Conservation (phyloP, 2,797 vertebrate species). For the Periophthalmus magnuspinnatus region DNA sequence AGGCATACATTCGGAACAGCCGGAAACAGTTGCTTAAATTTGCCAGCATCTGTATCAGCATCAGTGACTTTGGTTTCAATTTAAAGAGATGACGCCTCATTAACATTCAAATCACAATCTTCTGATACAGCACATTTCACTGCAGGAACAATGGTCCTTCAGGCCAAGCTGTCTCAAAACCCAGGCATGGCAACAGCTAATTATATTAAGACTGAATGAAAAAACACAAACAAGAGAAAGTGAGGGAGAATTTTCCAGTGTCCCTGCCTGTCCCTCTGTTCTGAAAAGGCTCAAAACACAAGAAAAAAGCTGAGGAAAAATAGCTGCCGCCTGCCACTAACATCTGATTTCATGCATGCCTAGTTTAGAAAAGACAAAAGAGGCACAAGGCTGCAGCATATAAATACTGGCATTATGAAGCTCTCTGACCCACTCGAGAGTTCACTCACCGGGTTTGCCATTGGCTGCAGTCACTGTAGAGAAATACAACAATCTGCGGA, state of each 20-base stretch:
- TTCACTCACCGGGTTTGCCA: constrained; percentile 14
- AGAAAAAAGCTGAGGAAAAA: constrained; percentile 17
- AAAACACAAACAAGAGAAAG: constrained; percentile 30
- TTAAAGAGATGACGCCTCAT: constrained; percentile 52
- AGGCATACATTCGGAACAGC: constrained; percentile 18
- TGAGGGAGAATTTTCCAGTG: constrained; percentile 11
- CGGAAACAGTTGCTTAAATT: constrained; percentile 42
- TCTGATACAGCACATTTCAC: constrained; percentile 69
- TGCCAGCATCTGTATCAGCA: constrained; percentile 31
- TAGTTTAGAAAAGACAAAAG: constrained; percentile 10
- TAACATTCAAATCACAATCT: constrained; percentile 56
- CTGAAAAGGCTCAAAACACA: constrained; percentile 9
- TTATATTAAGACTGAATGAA: constrained; percentile 49
- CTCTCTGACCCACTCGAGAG: background rate
- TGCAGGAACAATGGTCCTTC: constrained; percentile 49
- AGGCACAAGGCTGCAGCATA: constrained; percentile 2
- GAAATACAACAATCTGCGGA: constrained; percentile 31
- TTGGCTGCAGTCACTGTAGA: constrained; percentile 24
- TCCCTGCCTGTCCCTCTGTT: background rate
- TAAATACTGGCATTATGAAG: constrained; percentile 13
- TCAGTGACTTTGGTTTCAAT: constrained; percentile 50
- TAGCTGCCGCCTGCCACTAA: constrained; percentile 9
- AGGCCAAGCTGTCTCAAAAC: constrained; percentile 43
- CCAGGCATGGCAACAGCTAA: constrained; percentile 55
- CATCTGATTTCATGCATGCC: constrained; percentile 23